These are phyloP conservation scores for Drosophila quadrilineata DNA, from an alignment of 1,140 invertebrate species.

Conservation along the genomic window DNA sequence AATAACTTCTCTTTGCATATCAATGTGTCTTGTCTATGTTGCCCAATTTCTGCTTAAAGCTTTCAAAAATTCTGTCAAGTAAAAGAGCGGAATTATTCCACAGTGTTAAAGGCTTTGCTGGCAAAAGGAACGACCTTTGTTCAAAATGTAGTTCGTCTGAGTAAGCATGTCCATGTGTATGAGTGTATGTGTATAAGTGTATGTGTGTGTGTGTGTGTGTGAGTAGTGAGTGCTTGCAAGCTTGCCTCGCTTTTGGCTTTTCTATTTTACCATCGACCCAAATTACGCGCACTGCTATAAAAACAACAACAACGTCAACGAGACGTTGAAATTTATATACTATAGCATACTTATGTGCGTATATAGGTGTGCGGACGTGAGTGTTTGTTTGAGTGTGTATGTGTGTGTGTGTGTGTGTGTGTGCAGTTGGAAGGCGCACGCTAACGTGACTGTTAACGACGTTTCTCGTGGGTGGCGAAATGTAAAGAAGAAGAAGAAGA, in stretches of 20 bases:
- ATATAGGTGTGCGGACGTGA: not conserved
- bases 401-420: conserved; percentile 36
- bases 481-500: conserved; percentile 29
- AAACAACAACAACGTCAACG: conserved; percentile 49
- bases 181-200: conserved; percentile 27
- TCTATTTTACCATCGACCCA: conserved; percentile 79
- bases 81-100: not conserved
- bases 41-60: too few species aligned
- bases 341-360: conserved; percentile 20
- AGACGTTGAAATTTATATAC: conserved; percentile 2
- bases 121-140: conserved; percentile 72
- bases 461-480: conserved; percentile 47
- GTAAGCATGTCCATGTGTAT: not conserved
- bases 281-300: conserved; percentile 68
- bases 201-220: conserved; percentile 25
- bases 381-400: not conserved
- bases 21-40: too few species aligned
- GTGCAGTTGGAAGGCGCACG: conserved; percentile 45
- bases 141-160: conserved; percentile 45
- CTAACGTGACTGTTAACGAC: conserved; percentile 77
- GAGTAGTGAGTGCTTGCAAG: conserved; percentile 26
- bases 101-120: conserved; percentile 63
- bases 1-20: too few species aligned
- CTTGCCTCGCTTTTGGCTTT: conserved; percentile 73
- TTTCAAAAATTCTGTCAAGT: not conserved